Evolutionary conservation across 2,113 vertebrate species (phyloP).

Genomic region (Strigops habroptila): DNA sequence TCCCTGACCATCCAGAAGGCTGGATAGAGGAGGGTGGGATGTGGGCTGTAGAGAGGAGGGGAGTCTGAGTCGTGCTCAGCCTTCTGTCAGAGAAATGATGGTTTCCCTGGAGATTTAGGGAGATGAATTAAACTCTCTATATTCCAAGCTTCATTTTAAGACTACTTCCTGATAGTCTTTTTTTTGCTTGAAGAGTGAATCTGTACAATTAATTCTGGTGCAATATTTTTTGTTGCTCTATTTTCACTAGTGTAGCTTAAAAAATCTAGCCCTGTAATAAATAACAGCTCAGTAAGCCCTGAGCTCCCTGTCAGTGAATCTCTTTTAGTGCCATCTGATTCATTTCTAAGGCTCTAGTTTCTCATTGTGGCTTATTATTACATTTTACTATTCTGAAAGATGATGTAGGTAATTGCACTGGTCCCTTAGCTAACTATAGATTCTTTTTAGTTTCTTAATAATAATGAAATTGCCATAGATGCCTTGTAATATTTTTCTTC

Average conservation of each 20-base stretch:
- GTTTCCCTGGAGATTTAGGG: background rate
- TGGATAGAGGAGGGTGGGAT: background rate
- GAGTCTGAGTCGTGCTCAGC: background rate
- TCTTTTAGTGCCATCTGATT: constrained; percentile 49
- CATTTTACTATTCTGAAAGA: constrained; percentile 34
- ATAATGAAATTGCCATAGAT: constrained; percentile 24
- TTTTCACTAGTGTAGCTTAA: constrained; percentile 35
- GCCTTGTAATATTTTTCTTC: constrained; percentile 44
- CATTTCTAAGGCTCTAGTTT: constrained; percentile 38
- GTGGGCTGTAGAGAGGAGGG: background rate
- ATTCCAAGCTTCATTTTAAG: background rate
- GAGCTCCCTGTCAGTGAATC: constrained; percentile 32
- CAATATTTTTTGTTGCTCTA: constrained; percentile 7
- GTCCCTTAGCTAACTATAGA: constrained; percentile 28
- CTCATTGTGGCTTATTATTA: constrained; percentile 43
- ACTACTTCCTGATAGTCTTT: background rate
- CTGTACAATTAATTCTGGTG: constrained; percentile 16
- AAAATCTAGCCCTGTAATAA: constrained; percentile 15
- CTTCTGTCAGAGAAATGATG: background rate
- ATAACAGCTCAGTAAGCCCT: background rate
- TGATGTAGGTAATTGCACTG: constrained; percentile 7
- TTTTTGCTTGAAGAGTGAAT: background rate
- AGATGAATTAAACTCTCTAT: background rate
- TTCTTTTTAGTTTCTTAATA: constrained; percentile 45
- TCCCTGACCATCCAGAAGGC: background rate